Percentiles rank a stretch among this genome's conserved stretches.
phyloP scores from a whole-genome alignment of 2,113 vertebrate genomes.

The Cyanoderma ruficeps region DNA sequence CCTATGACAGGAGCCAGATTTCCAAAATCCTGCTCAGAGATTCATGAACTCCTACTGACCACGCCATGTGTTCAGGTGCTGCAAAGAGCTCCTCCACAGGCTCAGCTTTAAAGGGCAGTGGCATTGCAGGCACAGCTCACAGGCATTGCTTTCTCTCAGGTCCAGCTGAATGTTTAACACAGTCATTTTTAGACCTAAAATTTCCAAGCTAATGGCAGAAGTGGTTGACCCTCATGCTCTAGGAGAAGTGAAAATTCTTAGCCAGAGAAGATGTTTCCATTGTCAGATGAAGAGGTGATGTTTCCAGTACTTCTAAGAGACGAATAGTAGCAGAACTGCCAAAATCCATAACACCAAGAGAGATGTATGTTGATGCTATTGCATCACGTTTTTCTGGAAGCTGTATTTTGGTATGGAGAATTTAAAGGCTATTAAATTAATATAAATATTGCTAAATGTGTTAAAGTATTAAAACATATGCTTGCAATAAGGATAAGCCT shows the following conservation, averaged over 20 bases:
- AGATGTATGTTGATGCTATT: not conserved
- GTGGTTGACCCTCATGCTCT: not conserved
- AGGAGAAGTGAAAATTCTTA: not conserved
- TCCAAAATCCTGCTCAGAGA: not conserved
- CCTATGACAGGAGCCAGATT: not conserved
- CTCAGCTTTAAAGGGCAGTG: not conserved
- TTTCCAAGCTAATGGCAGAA: not conserved
- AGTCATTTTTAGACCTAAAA: not conserved
- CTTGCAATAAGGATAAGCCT: not conserved
- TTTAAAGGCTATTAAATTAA: not conserved
- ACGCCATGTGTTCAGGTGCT: not conserved
- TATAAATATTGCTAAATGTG: not conserved
- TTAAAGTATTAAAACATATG: not conserved
- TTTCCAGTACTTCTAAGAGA: not conserved
- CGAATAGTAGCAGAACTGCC: not conserved
- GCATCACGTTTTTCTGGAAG: not conserved
- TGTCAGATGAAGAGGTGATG: not conserved
- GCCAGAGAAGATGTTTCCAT: not conserved
- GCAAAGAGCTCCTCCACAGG: not conserved
- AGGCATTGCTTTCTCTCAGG: not conserved
- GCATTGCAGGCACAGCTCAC: not conserved
- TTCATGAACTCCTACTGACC: not conserved
- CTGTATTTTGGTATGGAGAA: not conserved
- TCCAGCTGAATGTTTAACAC: not conserved
- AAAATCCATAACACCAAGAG: not conserved